These are phyloP conservation scores for Hylyphantes graminicola DNA, from an alignment of 1,140 invertebrate species.

Conservation along the genomic window DNA sequence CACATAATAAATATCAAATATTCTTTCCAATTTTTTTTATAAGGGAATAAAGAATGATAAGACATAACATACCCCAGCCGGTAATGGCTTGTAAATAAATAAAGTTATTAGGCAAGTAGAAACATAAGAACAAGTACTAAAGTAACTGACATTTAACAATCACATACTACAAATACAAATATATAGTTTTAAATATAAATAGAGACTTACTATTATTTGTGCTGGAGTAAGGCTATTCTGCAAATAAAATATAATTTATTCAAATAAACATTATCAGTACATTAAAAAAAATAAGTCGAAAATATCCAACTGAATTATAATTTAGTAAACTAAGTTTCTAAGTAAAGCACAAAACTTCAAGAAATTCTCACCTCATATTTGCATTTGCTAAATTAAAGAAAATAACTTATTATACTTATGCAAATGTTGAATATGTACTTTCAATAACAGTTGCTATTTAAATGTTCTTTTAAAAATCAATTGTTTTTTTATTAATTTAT, in stretches of 20 bases:
- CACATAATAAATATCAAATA: too few species aligned
- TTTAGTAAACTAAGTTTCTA: background rate
- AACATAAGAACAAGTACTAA: background rate
- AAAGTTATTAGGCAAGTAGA: background rate
- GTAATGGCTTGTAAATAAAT: slow-evolving; percentile 46
- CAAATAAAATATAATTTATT: slow-evolving; percentile 30
- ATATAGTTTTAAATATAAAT: background rate
- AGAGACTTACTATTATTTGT: slow-evolving; percentile 56
- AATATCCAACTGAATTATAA: background rate
- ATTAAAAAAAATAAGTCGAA: background rate
- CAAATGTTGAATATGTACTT: background rate
- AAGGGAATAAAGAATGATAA: background rate
- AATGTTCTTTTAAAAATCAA: too few species aligned
- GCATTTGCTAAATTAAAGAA: slow-evolving; percentile 31
- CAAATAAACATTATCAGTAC: background rate
- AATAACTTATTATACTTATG: slow-evolving; percentile 11
- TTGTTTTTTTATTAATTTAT: too few species aligned
- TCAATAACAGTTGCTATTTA: too few species aligned
- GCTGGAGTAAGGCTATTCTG: slow-evolving; percentile 46
- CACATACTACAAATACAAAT: background rate
- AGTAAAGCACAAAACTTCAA: slow-evolving; percentile 14
- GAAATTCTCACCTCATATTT: slow-evolving; percentile 20
- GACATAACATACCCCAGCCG: slow-evolving; percentile 42
- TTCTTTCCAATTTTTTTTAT: too few species aligned
- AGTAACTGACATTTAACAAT: background rate